Percentiles rank a stretch among this genome's conserved stretches.
phyloP scores from a whole-genome alignment of 1,140 invertebrate species.

The Platyscapa corneri region DNA sequence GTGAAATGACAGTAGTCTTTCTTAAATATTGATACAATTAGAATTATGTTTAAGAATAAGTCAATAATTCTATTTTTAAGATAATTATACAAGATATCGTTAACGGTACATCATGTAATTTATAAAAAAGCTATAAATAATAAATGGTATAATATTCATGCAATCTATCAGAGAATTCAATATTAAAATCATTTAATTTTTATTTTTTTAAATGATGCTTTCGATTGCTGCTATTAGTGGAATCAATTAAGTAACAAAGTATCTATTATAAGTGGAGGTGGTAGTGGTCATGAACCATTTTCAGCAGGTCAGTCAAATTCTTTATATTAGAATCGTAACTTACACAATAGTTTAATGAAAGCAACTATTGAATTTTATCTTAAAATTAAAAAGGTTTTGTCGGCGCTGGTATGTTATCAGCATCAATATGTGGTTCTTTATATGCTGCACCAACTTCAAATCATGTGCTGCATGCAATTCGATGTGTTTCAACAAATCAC shows the following conservation, averaged over 20 bases:
- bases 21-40: too few species aligned
- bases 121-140: background rate
- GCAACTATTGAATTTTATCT: background rate
- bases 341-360: background rate
- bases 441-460: constrained; percentile 87
- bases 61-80: too few species aligned
- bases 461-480: constrained; percentile 80
- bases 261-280: constrained; percentile 85
- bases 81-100: too few species aligned
- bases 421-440: constrained; percentile 83
- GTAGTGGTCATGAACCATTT: constrained; percentile 91
- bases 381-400: constrained; percentile 79
- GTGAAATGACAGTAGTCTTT: too few species aligned
- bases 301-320: constrained; percentile 76
- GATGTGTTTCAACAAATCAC: constrained; percentile 74
- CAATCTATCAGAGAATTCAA: too few species aligned
- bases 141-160: too few species aligned
- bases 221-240: too few species aligned
- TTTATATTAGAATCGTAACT: background rate
- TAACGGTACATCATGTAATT: background rate
- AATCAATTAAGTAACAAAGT: constrained; percentile 76
- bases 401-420: constrained; percentile 85
- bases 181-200: background rate
- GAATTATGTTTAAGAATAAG: too few species aligned
- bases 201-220: background rate